phyloP scores from a whole-genome alignment of 2,113 vertebrate genomes.

The Chrysochloris asiatica region DNA sequence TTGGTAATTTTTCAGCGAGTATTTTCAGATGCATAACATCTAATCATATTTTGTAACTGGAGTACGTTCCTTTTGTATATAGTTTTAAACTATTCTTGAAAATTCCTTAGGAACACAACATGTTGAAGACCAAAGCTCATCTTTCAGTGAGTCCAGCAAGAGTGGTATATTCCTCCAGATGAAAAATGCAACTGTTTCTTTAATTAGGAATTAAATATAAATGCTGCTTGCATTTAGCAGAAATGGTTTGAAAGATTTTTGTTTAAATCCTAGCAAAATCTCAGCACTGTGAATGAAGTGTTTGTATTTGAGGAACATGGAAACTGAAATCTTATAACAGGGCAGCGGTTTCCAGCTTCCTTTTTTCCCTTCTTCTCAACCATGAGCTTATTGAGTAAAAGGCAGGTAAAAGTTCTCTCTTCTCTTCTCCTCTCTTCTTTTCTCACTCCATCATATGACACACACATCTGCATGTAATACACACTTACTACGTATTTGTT shows the following conservation, averaged over 20 bases:
- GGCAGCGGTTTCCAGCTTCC: neutral
- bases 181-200: neutral
- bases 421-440: neutral
- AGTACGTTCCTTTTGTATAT: neutral
- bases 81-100: neutral
- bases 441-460: neutral
- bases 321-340: neutral
- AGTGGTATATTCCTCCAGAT: neutral
- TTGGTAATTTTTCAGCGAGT: neutral
- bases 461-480: neutral
- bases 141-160: neutral
- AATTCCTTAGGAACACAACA: neutral
- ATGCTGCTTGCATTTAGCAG: neutral
- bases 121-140: neutral
- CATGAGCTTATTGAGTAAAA: neutral
- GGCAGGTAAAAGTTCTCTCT: neutral
- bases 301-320: neutral
- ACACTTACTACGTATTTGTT: too few species aligned
- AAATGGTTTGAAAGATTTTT: neutral
- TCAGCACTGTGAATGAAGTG: neutral
- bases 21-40: neutral
- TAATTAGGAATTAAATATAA: neutral
- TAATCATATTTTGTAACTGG: neutral
- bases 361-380: neutral
- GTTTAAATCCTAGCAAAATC: neutral